Percentiles rank a stretch among this genome's conserved stretches.
phyloP scores from a whole-genome alignment of 2,113 vertebrate species.

The Talpa occidentalis region DNA sequence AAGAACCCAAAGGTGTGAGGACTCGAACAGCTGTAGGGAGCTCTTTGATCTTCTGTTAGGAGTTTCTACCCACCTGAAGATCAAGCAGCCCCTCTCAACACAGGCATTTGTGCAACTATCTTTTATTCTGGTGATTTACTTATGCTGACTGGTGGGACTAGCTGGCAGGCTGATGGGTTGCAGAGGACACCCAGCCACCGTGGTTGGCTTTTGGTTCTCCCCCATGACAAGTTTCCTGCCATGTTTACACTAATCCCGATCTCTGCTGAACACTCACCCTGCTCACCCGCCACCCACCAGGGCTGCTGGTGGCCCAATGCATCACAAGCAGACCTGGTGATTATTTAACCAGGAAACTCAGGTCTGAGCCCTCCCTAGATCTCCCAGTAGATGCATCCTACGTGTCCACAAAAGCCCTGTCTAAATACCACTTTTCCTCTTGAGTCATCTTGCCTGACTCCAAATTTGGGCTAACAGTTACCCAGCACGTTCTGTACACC shows the following conservation, averaged over 20 bases:
- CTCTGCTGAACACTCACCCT: background rate
- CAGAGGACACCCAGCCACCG: too few species aligned
- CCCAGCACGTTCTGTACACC: background rate
- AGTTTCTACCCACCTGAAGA: slow-evolving; percentile 26
- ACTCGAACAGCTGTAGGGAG: background rate
- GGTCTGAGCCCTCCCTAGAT: background rate
- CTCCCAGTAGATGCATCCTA: background rate
- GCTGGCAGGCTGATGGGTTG: background rate
- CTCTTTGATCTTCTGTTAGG: slow-evolving; percentile 57
- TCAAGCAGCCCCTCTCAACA: background rate
- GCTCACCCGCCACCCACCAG: rapidly evolving
- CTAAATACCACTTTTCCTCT: background rate
- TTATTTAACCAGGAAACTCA: background rate
- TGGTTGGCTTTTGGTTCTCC: background rate
- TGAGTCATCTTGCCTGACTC: background rate
- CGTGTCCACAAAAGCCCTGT: rapidly evolving
- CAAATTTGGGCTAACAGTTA: background rate
- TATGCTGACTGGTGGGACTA: background rate
- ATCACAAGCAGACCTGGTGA: background rate
- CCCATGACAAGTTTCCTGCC: background rate
- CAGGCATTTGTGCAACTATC: background rate
- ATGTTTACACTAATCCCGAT: background rate
- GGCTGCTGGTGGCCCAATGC: background rate
- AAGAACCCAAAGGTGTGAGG: slow-evolving; percentile 46
- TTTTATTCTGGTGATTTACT: slow-evolving; percentile 6